Conservation (phyloP, 1,140 invertebrate genomes). For the Apis dorsata region DNA sequence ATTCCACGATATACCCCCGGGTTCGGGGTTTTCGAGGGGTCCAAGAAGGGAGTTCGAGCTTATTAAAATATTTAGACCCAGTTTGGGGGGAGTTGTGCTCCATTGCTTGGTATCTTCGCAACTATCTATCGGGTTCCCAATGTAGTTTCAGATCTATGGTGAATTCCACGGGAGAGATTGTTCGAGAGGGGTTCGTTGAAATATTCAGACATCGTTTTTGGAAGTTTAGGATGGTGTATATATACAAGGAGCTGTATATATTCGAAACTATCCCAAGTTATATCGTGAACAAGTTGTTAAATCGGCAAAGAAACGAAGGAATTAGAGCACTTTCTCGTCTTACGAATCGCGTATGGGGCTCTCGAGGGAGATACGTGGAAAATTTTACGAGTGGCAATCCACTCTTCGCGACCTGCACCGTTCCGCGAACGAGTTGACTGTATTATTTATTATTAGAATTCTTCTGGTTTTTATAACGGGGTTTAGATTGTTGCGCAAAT, state of each 20-base stretch:
- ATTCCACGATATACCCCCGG: background rate
- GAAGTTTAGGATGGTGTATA: background rate
- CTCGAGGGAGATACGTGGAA: background rate
- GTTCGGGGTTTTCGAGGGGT: background rate
- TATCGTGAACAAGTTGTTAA: background rate
- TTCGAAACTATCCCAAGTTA: background rate
- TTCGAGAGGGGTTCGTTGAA: slow-evolving; percentile 1
- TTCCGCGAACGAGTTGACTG: background rate
- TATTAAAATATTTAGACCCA: slow-evolving; percentile 30
- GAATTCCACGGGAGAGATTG: slow-evolving; percentile 14
- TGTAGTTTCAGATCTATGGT: background rate
- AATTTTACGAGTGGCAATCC: slow-evolving; percentile 9
- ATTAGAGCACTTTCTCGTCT: too few species aligned
- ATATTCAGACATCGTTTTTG: background rate
- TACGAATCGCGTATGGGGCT: background rate
- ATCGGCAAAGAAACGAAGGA: background rate
- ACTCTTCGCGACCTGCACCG: background rate
- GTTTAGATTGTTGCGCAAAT: too few species aligned
- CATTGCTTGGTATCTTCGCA: background rate
- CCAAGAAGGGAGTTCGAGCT: background rate
- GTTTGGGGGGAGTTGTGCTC: too few species aligned
- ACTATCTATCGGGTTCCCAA: background rate
- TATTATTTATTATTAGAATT: too few species aligned
- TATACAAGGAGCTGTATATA: background rate
- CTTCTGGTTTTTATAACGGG: too few species aligned